Conservation (phyloP, 2,113 vertebrate species). For the Aspidoscelis tigris region DNA sequence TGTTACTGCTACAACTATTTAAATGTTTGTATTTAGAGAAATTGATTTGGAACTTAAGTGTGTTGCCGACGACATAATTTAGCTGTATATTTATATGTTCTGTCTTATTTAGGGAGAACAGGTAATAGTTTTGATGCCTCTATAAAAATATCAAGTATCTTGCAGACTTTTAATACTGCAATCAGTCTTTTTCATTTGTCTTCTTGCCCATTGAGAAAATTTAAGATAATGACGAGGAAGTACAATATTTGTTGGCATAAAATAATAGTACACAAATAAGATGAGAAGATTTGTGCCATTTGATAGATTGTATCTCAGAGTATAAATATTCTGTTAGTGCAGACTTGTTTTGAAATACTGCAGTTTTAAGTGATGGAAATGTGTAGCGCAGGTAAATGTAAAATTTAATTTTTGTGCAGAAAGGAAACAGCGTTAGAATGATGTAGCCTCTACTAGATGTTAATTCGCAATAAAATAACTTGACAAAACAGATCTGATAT, state of each 20-base stretch:
- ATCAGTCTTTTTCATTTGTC: neutral
- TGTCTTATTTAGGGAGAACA: conserved; percentile 26
- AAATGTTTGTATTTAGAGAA: neutral
- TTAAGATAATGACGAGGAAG: conserved; percentile 54
- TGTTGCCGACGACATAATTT: neutral
- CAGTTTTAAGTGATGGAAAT: conserved; percentile 80
- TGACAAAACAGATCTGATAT: conserved; percentile 87
- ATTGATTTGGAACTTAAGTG: conserved; percentile 34
- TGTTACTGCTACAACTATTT: conserved; percentile 7
- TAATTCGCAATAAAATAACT: conserved; percentile 89
- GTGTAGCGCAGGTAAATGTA: conserved; percentile 80
- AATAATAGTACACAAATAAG: conserved; percentile 67
- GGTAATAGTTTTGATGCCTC: neutral
- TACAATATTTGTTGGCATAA: conserved; percentile 64
- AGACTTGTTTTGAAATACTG: conserved; percentile 82
- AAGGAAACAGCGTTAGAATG: conserved; percentile 80
- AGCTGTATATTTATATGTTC: conserved; percentile 33
- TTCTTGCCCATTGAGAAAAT: conserved; percentile 20
- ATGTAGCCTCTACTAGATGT: conserved; percentile 90
- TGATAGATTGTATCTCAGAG: conserved; percentile 73
- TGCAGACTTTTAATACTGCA: neutral
- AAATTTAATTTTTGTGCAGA: conserved; percentile 89
- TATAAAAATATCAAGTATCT: neutral
- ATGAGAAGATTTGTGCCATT: conserved; percentile 70
- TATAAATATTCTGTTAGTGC: conserved; percentile 80